Evolutionary conservation across 2,113 vertebrate genomes (phyloP).

Genomic region (Cromileptes altivelis): DNA sequence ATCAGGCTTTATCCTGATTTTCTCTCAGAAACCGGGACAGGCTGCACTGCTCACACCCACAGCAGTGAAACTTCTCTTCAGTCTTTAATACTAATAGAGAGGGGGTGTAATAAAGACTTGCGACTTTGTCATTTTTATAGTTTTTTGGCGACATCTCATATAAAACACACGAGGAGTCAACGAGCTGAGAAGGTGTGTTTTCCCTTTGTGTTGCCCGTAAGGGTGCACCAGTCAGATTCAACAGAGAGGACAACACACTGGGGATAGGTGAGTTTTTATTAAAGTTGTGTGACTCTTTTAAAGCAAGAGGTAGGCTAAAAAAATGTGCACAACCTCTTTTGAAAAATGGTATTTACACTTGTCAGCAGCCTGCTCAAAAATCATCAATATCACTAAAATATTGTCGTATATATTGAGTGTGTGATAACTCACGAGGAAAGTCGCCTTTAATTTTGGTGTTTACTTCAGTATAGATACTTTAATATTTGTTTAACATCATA

Average conservation of each 20-base stretch:
- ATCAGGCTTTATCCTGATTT: slow-evolving; percentile 39
- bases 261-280: slow-evolving; percentile 17
- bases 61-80: neutral
- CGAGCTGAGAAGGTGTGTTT: too few relatives aligned
- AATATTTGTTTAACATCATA: neutral
- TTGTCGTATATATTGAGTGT: neutral
- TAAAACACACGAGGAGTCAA: neutral
- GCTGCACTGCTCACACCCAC: slow-evolving; percentile 10
- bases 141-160: neutral
- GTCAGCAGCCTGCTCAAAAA: neutral
- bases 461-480: neutral
- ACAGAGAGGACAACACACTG: neutral
- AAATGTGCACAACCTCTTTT: neutral
- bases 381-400: neutral
- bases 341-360: neutral
- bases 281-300: neutral
- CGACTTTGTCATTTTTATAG: neutral
- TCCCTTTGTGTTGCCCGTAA: fast-evolving
- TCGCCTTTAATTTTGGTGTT: neutral
- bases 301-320: neutral
- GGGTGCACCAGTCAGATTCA: neutral
- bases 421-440: neutral
- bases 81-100: too few relatives aligned
- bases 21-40: slow-evolving; percentile 10
- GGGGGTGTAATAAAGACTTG: too few relatives aligned